Conservation (phyloP, 2,113 vertebrate genomes). For the Pleuronectes platessa region DNA sequence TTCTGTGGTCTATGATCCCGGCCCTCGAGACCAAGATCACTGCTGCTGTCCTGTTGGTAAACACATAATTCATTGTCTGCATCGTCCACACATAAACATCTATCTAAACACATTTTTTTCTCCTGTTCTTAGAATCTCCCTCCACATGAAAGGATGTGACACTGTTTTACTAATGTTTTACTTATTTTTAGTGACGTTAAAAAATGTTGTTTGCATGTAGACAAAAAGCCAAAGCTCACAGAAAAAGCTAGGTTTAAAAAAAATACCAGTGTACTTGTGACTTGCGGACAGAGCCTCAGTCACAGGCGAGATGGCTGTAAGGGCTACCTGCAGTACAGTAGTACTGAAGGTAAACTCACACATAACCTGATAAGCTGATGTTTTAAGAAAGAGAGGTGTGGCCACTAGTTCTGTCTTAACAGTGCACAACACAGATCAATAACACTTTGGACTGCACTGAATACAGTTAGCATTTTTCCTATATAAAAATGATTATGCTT, state of each 20-base stretch:
- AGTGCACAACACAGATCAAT: not conserved
- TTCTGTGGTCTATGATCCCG: constrained; percentile 15
- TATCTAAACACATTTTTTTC: not conserved
- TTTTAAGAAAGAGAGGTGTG: constrained; percentile 1
- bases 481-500: not conserved
- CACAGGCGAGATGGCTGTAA: not conserved
- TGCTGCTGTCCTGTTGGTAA: constrained; percentile 4
- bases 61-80: not conserved
- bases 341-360: constrained; percentile 5
- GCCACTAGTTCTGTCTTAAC: not conserved
- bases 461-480: not conserved
- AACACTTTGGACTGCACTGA: not conserved
- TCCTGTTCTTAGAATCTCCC: not conserved
- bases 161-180: too few species aligned
- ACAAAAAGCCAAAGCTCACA: not conserved
- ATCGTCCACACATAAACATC: not conserved
- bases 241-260: not conserved
- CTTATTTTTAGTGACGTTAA: too few species aligned
- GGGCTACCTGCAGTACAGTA: not conserved
- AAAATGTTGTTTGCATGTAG: not conserved
- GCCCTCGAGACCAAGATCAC: constrained; percentile 28
- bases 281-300: not conserved
- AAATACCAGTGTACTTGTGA: not conserved
- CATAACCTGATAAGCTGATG: not conserved
- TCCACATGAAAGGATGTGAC: not conserved